Base-by-base conservation (phyloP, 2,888 invertebrate genomes). In the Zaprionus bogoriensis region DNA sequence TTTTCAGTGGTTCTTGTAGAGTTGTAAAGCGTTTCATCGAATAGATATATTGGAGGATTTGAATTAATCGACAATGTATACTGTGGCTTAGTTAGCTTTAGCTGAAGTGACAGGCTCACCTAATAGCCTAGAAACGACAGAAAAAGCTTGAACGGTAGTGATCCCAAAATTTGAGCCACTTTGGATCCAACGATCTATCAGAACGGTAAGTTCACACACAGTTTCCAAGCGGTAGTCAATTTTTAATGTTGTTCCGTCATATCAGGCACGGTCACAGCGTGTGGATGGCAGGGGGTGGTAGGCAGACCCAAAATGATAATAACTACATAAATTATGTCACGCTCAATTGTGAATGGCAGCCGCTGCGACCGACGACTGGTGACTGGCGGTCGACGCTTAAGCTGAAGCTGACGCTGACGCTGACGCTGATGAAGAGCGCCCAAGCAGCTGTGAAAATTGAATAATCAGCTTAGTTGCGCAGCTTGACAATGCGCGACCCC, bases 361-460 rank as follows among this genome's bases (percentile, higher is more conserved):
- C n/a, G n/a, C n/a, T n/a, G 46, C 30, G 12, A 23, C 23, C 10
- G 47, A 22, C 51, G 51, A 30, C 27, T 32, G 32, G 14, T 17
- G 32, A 17, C 32, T 36, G 17, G 32, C 32, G 14, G 14, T 6
- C 32, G 9, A 39, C n/a, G n/a, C n/a, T n/a, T n/a, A n/a, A 32
- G 14, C 9, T 9, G 30, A 3, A n/a, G 30, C 30, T 9, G 30
- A 4, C 5, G 23, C 36, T 23, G 30, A 51, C 30, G 52, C 54
- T 68, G 55, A 59, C 55, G 57, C 66, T 70, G 65, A 70, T 70
- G 80, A 72, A 67, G 73, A 84, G 67, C 81, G 54, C 67, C 73
- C 55, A 65, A 77, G 62, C 66, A 65, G 80, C 83, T 77, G 87
- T 67, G 67, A 78, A 78, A 84, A 84, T 86, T 86, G 83, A 86